A percentile compares a stretch with the other conserved stretches of the same genome.
phyloP scores from a whole-genome alignment of 1,140 invertebrate species.

The Cherax quadricarinatus region DNA sequence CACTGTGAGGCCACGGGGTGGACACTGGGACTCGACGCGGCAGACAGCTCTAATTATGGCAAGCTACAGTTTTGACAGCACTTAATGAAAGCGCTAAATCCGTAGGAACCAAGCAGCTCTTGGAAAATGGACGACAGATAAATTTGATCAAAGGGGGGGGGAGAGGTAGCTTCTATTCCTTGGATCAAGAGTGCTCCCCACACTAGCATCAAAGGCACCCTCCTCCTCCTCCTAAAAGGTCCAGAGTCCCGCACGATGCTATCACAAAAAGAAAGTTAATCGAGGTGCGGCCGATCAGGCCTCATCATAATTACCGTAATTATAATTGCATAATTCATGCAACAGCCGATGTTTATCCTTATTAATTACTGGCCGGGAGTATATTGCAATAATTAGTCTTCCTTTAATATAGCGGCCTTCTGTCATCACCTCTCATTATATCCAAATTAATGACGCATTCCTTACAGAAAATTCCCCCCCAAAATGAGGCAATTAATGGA shows the following conservation, averaged over 20 bases:
- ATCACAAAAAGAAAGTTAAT: constrained; percentile 58
- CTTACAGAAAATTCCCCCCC: constrained; percentile 25
- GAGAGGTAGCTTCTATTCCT: too few relatives aligned
- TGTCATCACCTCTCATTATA: constrained; percentile 62
- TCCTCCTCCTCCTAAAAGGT: too few relatives aligned
- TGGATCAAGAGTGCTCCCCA: too few relatives aligned
- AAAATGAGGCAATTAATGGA: constrained; percentile 58
- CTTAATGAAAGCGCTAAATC: too few relatives aligned
- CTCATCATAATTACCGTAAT: constrained; percentile 56
- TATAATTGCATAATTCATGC: constrained; percentile 59
- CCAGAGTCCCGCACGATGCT: not conserved
- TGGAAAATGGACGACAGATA: too few relatives aligned
- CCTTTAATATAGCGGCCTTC: constrained; percentile 29
- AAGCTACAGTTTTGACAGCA: too few relatives aligned
- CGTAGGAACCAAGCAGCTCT: too few relatives aligned
- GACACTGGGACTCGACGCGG: too few relatives aligned
- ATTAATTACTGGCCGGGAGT: constrained; percentile 40
- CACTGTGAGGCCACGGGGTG: too few relatives aligned
- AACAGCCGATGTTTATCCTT: constrained; percentile 55
- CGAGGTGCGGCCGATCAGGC: constrained; percentile 40
- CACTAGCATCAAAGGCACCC: too few relatives aligned
- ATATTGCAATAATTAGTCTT: constrained; percentile 55
- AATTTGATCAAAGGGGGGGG: too few relatives aligned
- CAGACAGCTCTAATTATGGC: too few relatives aligned
- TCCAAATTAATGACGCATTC: constrained; percentile 49